A percentile compares a stretch with the other conserved stretches of the same genome.
These are phyloP conservation scores for Luidia sarsii DNA, from an alignment of 53 echinoderm and acorn worm species.

Conservation along the genomic window DNA sequence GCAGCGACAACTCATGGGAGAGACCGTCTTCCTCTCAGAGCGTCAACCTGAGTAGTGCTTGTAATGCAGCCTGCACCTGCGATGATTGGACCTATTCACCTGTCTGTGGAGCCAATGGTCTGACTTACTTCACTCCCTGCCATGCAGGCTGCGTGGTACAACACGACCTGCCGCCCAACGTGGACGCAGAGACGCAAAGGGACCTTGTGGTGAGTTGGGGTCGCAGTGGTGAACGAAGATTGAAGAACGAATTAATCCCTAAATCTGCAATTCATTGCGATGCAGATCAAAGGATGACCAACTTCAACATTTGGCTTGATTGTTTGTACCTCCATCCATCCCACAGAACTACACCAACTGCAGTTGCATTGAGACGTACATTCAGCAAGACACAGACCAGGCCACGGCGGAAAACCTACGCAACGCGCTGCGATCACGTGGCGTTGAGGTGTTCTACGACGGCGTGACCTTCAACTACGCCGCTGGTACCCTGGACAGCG, in stretches of 20 bases:
- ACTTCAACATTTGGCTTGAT: no score
- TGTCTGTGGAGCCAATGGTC: slow-evolving; percentile 56
- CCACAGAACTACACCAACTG: slow-evolving; percentile 64
- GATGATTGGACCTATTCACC: slow-evolving; percentile 37
- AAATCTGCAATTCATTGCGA: no score
- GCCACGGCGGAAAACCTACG: background rate
- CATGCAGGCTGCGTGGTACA: slow-evolving; percentile 53
- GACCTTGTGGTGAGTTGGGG: slow-evolving; percentile 11
- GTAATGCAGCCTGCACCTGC: slow-evolving; percentile 52
- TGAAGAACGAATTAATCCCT: no score
- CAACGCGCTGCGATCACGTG: background rate
- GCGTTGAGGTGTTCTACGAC: background rate
- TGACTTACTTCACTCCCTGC: slow-evolving; percentile 63
- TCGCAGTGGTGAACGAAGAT: no score
- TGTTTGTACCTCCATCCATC: no score
- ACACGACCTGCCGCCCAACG: background rate
- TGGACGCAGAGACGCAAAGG: background rate
- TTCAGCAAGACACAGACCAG: background rate
- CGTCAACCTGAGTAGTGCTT: slow-evolving; percentile 34
- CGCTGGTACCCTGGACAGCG: background rate
- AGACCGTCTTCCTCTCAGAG: background rate
- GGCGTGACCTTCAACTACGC: background rate
- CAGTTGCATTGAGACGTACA: slow-evolving; percentile 34
- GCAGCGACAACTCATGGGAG: slow-evolving; percentile 25
- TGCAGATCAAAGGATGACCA: no score